phyloP scores from a whole-genome alignment of 1,140 invertebrate genomes.

The Stegodyphus dumicola region DNA sequence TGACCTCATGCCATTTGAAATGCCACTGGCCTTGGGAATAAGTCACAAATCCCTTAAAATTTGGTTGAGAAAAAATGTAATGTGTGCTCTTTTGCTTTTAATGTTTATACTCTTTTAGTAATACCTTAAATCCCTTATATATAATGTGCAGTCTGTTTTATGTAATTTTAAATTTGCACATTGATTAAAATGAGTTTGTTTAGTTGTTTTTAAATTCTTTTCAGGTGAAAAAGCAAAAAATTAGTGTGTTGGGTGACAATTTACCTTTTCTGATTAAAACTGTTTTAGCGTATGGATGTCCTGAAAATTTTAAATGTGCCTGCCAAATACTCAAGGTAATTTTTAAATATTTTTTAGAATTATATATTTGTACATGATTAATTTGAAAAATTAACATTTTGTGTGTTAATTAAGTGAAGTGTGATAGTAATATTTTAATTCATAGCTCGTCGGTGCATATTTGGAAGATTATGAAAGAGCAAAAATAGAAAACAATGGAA shows the following conservation, averaged over 20 bases:
- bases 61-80: too few relatives aligned
- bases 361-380: background rate
- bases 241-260: conserved; percentile 46
- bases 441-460: conserved; percentile 50
- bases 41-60: too few relatives aligned
- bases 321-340: conserved; percentile 72
- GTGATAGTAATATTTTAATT: background rate
- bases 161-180: too few relatives aligned
- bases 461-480: conserved; percentile 47
- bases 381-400: background rate
- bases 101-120: too few relatives aligned
- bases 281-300: conserved; percentile 40
- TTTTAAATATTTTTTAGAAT: background rate
- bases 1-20: too few relatives aligned
- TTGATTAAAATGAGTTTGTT: too few relatives aligned
- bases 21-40: too few relatives aligned
- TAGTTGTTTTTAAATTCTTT: too few relatives aligned
- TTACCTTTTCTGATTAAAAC: conserved; percentile 56
- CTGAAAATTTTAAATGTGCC: conserved; percentile 68
- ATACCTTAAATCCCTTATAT: too few relatives aligned
- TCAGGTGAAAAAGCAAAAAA: conserved; percentile 45
- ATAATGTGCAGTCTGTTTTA: too few relatives aligned
- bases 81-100: too few relatives aligned
- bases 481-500: conserved; percentile 15
- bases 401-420: background rate